Conservation (phyloP, 2,113 vertebrate species). For the Apus apus region DNA sequence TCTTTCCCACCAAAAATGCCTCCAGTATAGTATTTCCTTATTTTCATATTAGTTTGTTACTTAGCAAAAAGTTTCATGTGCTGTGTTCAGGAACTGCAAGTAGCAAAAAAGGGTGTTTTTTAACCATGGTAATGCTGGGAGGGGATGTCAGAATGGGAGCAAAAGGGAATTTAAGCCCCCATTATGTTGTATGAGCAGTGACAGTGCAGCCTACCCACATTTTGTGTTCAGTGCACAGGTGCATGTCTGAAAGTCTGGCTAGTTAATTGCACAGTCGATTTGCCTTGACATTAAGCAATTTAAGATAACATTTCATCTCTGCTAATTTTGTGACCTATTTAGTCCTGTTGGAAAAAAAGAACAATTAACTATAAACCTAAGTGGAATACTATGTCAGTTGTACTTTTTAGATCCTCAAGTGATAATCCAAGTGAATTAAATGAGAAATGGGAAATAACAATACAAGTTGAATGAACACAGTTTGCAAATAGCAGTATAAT, state of each 20-base stretch:
- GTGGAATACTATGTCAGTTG: background rate
- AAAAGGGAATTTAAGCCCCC: background rate
- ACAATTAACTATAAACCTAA: background rate
- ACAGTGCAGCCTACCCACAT: accelerated
- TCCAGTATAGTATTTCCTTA: background rate
- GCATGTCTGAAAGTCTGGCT: background rate
- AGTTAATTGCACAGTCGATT: background rate
- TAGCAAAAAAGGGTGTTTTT: background rate
- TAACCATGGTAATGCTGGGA: background rate
- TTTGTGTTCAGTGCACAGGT: background rate
- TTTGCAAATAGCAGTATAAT: background rate
- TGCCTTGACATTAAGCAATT: background rate
- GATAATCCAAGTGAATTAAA: background rate
- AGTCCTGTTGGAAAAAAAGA: background rate
- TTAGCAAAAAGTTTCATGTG: background rate
- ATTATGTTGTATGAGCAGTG: background rate
- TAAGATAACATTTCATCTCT: background rate
- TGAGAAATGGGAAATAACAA: background rate
- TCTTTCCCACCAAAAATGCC: background rate
- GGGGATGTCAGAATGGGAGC: background rate
- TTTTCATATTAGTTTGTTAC: background rate
- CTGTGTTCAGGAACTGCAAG: background rate
- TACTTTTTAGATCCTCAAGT: background rate
- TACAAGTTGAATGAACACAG: background rate
- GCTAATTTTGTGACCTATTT: background rate